Evolutionary conservation across 2,113 vertebrate species (phyloP), one percentile per base, ranked within the genome.

Genomic region (Cavia porcellus): DNA sequence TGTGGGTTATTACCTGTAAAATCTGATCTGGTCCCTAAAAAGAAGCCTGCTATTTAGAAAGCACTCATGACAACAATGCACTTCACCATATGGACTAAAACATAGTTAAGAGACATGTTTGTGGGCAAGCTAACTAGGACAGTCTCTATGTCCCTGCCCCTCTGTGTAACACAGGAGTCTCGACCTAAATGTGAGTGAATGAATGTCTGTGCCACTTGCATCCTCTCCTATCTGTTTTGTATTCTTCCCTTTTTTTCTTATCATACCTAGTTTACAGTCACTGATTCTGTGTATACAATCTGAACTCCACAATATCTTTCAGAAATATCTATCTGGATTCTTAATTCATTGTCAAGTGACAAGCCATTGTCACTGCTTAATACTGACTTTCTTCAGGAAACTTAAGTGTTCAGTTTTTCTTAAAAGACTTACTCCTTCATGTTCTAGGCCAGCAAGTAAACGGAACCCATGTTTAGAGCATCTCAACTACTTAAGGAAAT

Each of bases 1-100:
- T 66, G n/a, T 64, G 68, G 75, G 87, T 91, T 96, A 87, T 95
- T 92, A 86, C 94, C 90, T 98, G 47, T 38, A 62, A 97, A 96
- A 96, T 92, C 95, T 90, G 90, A 57, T 62, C 57, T 42, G 70
- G 52, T 88, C 13, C 70, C 90, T 92, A 83, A 89, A 97, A 96
- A 81, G 87, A 82, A 97, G n/a, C 11, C 89, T 88, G 47, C 59
- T 93, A 89, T 90, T 97, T 94, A 92, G 92, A 94, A 97, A 85
- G 92, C 64, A 68, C 45, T 94, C 85, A 74, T 96, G 94, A 70
- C 87, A 95, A 84, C 88, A 95, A 96, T 90, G 64, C 62, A 55
- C 35, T 97, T 25, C 74, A 84, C 92, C 97, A 92, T 85, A 95
- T 94, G 55, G 55, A 57, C 75, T 92, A 86, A 93, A 97, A 59